Evolutionary conservation across 2,113 vertebrate species (phyloP), one percentile per base, ranked within the genome.

Genomic region (Empidonax alnorum): DNA sequence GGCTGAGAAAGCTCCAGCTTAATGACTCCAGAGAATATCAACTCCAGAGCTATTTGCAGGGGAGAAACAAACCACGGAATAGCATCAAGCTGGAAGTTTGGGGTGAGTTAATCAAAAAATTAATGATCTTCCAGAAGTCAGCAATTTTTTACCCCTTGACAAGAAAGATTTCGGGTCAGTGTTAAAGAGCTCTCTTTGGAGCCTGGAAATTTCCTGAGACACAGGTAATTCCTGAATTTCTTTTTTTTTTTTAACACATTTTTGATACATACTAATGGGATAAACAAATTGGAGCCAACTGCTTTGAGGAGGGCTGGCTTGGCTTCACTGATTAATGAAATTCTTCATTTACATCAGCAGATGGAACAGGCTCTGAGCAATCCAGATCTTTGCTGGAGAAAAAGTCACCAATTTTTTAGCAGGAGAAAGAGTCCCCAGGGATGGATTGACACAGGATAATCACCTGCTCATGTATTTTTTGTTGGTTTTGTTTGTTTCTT

Each of bases 71-170:
- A 74, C 77, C 44, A 2, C 67, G 59, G 55, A 74, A 35, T 12
- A 73, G 61, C 73, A 87, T 52, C 50, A 12, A 8, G 55, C 68
- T 93, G 59, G 21, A 87, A 89, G 73, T 91, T 95, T 84, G 24
- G 61, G 69, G 31, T 58, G 88, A 95, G 94, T 95, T 96, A 89
- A 95, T 95, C 67, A 89, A 68, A 77, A 76, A 76, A 87, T 87
- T 89, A 89, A 91, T 80, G 46, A 49, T 47, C 81, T 93, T 84
- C 37, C 66, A 52, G 33, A 80, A 89, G 88, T 77, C 84, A 87
- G 90, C 90, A 84, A 84, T 89, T 96, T 89, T 69, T 80, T 85
- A 80, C 21, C 13, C n/a, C 59, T 73, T 44, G 59, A 77, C 73
- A 80, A 80, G 90, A 69, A 86, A 61, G 68, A 69, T 77, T 74